These are phyloP conservation scores for Ariolimax columbianus DNA, from an alignment of 2,888 invertebrate genomes.

Conservation along the genomic window DNA sequence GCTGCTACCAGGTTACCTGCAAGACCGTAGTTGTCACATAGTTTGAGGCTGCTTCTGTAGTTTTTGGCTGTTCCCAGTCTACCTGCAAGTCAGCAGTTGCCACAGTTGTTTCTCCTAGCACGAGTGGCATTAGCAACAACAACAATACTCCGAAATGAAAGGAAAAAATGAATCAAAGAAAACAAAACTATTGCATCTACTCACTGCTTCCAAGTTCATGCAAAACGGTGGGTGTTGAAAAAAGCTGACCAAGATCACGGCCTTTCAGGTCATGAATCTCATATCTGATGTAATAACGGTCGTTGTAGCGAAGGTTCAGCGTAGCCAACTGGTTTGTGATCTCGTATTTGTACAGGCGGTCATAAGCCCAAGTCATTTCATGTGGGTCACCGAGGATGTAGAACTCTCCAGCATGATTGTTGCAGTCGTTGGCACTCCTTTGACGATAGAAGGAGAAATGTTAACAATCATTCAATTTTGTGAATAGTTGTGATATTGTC, in stretches of 20 bases:
- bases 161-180: too few relatives aligned
- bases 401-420: conserved; percentile 53
- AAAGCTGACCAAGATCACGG: conserved; percentile 39
- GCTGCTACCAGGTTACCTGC: too few relatives aligned
- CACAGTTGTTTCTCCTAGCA: too few relatives aligned
- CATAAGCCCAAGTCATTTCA: conserved; percentile 58
- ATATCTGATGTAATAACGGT: conserved; percentile 49
- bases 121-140: too few relatives aligned
- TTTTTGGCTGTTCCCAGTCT: too few relatives aligned
- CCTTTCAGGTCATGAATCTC: conserved; percentile 52
- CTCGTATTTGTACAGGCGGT: conserved; percentile 57
- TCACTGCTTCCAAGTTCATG: conserved; percentile 49
- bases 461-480: not conserved
- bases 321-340: conserved; percentile 53
- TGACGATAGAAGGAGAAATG: not conserved
- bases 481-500: too few relatives aligned
- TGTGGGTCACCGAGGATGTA: conserved; percentile 56
- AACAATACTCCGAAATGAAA: too few relatives aligned
- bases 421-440: conserved; percentile 22
- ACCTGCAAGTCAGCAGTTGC: too few relatives aligned
- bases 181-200: conserved; percentile 6
- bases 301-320: conserved; percentile 51
- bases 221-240: conserved; percentile 50
- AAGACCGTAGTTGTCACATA: too few relatives aligned
- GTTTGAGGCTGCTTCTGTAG: too few relatives aligned